A percentile compares a stretch with the other conserved stretches of the same genome.
Conservation (phyloP, 2,888 invertebrate species). For the Chesias legatella region DNA sequence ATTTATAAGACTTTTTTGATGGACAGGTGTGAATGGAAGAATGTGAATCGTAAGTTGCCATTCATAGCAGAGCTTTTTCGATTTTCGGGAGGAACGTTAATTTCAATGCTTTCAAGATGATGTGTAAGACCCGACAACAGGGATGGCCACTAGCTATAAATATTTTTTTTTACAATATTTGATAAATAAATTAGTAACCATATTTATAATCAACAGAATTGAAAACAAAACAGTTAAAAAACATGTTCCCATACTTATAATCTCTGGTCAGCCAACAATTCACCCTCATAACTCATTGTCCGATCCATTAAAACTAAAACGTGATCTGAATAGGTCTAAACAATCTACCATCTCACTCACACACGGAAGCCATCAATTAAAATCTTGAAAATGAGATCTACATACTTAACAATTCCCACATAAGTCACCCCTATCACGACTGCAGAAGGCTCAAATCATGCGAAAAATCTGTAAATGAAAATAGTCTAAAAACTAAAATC, state of each 20-base stretch:
- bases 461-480: background rate
- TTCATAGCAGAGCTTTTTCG: no score
- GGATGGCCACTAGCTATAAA: no score
- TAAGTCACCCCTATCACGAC: constrained; percentile 6
- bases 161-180: no score
- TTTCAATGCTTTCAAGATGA: no score
- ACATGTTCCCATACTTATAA: constrained; percentile 43
- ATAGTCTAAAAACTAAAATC: background rate
- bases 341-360: constrained; percentile 46
- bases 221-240: constrained; percentile 28
- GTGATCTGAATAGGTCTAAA: constrained; percentile 51
- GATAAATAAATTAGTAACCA: no score
- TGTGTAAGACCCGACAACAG: no score
- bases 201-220: constrained; percentile 2
- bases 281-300: constrained; percentile 52
- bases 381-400: constrained; percentile 32
- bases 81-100: no score
- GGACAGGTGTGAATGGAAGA: constrained; percentile 46
- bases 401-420: constrained; percentile 3
- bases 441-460: constrained; percentile 18
- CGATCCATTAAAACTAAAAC: constrained; percentile 58
- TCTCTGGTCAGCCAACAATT: constrained; percentile 55
- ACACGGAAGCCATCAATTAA: constrained; percentile 51
- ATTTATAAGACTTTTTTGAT: background rate
- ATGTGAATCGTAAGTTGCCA: constrained; percentile 37